These are phyloP conservation scores for Cotesia chilonis DNA, from an alignment of 1,140 invertebrate species.

Conservation along the genomic window DNA sequence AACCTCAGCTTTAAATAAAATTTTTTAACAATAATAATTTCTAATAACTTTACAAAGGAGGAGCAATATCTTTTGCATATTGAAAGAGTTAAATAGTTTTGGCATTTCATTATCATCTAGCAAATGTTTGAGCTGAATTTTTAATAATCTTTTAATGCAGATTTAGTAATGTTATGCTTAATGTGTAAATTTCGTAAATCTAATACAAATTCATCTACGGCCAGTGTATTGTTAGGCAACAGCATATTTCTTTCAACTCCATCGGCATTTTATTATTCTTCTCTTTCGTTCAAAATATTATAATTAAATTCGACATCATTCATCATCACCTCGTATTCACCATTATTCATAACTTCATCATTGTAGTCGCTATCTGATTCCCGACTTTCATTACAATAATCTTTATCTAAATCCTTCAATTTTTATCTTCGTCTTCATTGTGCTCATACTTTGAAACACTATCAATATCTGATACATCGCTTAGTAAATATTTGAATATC, in stretches of 20 bases:
- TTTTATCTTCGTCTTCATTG: background rate
- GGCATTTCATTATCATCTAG: constrained; percentile 19
- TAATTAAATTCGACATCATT: constrained; percentile 1
- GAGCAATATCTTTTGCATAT: constrained; percentile 31
- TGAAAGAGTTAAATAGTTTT: constrained; percentile 34
- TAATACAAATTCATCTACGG: constrained; percentile 10
- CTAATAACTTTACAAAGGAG: constrained; percentile 32
- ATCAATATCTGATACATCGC: constrained; percentile 8
- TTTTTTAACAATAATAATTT: constrained; percentile 40
- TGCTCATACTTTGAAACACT: constrained; percentile 13
- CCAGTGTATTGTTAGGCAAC: constrained; percentile 14
- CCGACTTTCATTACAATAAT: background rate
- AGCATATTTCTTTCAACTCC: background rate
- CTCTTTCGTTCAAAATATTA: background rate
- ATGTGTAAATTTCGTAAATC: background rate
- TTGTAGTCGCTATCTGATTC: background rate
- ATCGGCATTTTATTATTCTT: background rate
- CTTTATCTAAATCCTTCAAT: background rate
- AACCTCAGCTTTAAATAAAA: constrained; percentile 26
- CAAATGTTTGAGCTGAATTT: constrained; percentile 10
- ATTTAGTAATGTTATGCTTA: constrained; percentile 24
- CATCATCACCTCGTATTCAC: constrained; percentile 8
- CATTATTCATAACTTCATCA: background rate
- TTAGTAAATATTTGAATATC: background rate
- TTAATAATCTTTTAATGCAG: constrained; percentile 27